Percentiles rank a stretch among this genome's conserved stretches.
Evolutionary conservation across 2,797 vertebrate genomes (phyloP).

Genomic region (Enteromius afrohamiltoni): DNA sequence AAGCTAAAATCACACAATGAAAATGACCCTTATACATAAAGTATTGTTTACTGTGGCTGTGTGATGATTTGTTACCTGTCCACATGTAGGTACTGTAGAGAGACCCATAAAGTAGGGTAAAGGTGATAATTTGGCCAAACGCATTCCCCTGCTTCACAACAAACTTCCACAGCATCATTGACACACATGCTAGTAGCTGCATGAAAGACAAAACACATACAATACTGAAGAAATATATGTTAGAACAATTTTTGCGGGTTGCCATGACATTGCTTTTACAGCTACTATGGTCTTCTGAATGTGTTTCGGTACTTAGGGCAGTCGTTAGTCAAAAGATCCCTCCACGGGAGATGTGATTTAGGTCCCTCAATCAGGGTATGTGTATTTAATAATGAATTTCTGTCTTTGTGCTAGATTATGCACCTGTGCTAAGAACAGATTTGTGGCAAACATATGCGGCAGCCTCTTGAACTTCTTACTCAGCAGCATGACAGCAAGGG

Average conservation of each 20-base stretch:
- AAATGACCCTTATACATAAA: neutral
- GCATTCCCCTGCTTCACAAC: constrained; percentile 83
- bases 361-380: neutral
- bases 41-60: neutral
- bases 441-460: constrained; percentile 92
- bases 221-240: neutral
- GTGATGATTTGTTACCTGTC: constrained; percentile 81
- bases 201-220: constrained; percentile 55
- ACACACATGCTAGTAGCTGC: constrained; percentile 89
- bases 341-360: neutral
- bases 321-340: neutral
- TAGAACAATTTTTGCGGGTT: neutral
- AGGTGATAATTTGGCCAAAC: constrained; percentile 85
- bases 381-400: neutral
- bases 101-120: constrained; percentile 92
- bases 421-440: constrained; percentile 95
- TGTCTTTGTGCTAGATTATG: constrained; percentile 38
- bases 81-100: constrained; percentile 95
- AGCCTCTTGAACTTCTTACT: constrained; percentile 93
- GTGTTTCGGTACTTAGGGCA: neutral
- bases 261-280: neutral
- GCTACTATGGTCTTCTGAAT: neutral
- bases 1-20: constrained; percentile 20
- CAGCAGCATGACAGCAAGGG: constrained; percentile 88
- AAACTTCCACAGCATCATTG: constrained; percentile 95